Evolutionary conservation across 35 echinoderm and acorn worm genomes (phyloP), one percentile per base, ranked within the genome.

Genomic region (Eucidaris tribuloides): DNA sequence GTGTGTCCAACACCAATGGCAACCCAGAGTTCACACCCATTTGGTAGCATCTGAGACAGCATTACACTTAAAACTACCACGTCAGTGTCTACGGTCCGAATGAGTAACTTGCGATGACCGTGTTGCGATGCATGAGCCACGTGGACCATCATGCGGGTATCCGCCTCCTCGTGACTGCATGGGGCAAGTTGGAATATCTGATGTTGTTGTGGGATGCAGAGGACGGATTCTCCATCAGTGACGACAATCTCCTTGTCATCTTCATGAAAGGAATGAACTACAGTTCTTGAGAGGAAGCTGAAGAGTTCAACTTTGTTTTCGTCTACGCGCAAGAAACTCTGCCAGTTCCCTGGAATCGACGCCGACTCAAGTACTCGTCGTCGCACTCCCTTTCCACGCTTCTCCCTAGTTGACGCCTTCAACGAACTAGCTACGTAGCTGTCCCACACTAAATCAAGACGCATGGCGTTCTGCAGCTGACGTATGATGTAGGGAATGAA

Each of bases 251-350:
- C 30, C 57, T 82, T 71, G 57, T 62, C 79, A 18, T 81, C 78
- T 28, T 58, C 46, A 38, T 7, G 0, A 35, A 61, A 58, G 15
- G 6, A 24, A 4, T 30, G 2, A 2, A 81, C 6, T 5, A 43
- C 55, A 17, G 49, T 40, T 65, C n/a, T 17, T 79, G 77, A 44
- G 46, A 74, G 68, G 9, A 74, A 88, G 42, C 56, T 81, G 76
- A 88, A 88, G 44, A 88, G 77, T 37, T 88, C 78, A 39, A 33
- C 56, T 58, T 68, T 88, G 86, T 88, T 88, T 52, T 71, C 62
- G 42, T 88, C 77, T 25, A 81, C 76, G n/a, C 86, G 76, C 30
- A 88, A 58, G 45, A 88, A 82, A 18, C 57, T 38, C 57, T 88
- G 52, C 77, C 77, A 82, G 31, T 88, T 84, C 41, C 78, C 48